phyloP scores from a whole-genome alignment of 2,888 invertebrate species.

The Dicycla oo region DNA sequence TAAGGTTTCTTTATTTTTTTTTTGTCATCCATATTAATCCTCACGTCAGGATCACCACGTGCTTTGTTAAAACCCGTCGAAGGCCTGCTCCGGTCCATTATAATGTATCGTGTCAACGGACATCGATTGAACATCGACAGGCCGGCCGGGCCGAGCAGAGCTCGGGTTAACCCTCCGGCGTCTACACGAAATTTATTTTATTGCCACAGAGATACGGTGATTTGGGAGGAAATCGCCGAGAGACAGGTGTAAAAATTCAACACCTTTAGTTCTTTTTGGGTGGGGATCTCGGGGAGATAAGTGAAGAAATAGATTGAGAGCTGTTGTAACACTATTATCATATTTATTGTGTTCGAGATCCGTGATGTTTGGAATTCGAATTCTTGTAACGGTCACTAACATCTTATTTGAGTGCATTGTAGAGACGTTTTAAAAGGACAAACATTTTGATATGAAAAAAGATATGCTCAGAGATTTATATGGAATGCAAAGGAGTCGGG shows the following conservation, averaged over 20 bases:
- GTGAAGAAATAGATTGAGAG: slow-evolving; percentile 86
- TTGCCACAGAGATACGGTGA: slow-evolving; percentile 89
- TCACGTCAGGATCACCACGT: slow-evolving; percentile 89
- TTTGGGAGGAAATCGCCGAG: slow-evolving; percentile 88
- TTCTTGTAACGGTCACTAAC: slow-evolving; percentile 77
- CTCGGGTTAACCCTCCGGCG: slow-evolving; percentile 87
- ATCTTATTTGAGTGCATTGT: slow-evolving; percentile 73
- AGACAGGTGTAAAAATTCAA: slow-evolving; percentile 90
- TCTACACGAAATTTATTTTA: slow-evolving; percentile 90
- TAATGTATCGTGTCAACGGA: slow-evolving; percentile 90
- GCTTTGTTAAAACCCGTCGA: slow-evolving; percentile 89
- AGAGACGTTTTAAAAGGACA: slow-evolving; percentile 73
- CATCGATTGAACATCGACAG: slow-evolving; percentile 89
- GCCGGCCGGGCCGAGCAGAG: slow-evolving; percentile 77
- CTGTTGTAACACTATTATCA: slow-evolving; percentile 84
- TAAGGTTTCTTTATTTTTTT: slow-evolving; percentile 77
- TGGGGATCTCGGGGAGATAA: slow-evolving; percentile 82
- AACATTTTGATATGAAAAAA: slow-evolving; percentile 80
- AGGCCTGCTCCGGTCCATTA: slow-evolving; percentile 86
- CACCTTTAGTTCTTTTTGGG: slow-evolving; percentile 86
- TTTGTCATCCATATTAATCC: slow-evolving; percentile 89
- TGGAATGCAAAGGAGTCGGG: slow-evolving; percentile 78
- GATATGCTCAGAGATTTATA: slow-evolving; percentile 80
- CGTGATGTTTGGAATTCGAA: slow-evolving; percentile 77
- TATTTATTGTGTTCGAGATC: slow-evolving; percentile 83